These are phyloP conservation scores for Phortica variegata DNA, from an alignment of 1,140 invertebrate genomes.

Conservation along the genomic window DNA sequence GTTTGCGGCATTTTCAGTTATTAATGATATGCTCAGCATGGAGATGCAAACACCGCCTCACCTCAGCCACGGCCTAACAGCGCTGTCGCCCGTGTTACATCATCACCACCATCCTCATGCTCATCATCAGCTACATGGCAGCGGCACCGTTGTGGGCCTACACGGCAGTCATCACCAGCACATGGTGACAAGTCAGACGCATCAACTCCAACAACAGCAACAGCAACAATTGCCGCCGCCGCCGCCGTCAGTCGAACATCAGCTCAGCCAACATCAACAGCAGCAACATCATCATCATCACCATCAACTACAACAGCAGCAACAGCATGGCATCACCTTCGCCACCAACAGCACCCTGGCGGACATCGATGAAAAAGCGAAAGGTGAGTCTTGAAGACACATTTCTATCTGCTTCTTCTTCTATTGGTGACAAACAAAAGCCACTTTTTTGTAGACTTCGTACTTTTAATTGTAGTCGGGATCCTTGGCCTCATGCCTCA, in stretches of 20 bases:
- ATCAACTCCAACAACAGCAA: too few species aligned
- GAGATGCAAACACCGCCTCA: conserved; percentile 47
- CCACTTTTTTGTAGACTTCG: too few species aligned
- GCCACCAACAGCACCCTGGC: conserved; percentile 22
- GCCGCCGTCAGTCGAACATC: background rate
- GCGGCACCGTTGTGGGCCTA: too few species aligned
- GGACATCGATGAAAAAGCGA: conserved; percentile 37
- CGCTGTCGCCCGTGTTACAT: conserved; percentile 25
- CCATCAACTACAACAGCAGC: conserved; percentile 3
- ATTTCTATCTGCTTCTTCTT: too few species aligned
- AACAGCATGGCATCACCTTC: conserved; percentile 24
- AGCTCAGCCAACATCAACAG: too few species aligned
- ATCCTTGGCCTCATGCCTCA: too few species aligned
- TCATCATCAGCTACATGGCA: too few species aligned
- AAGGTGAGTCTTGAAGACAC: conserved; percentile 23
- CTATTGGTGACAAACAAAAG: too few species aligned
- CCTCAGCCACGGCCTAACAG: conserved; percentile 38
- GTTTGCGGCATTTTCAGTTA: conserved; percentile 21
- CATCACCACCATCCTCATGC: conserved; percentile 31
- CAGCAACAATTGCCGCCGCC: too few species aligned
- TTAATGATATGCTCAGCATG: conserved; percentile 46
- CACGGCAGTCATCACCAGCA: too few species aligned
- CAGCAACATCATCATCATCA: conserved; percentile 14
- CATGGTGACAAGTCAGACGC: too few species aligned
- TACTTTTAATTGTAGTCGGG: too few species aligned